These are phyloP conservation scores for Adelges cooleyi DNA, from an alignment of 1,140 invertebrate species.

Conservation along the genomic window DNA sequence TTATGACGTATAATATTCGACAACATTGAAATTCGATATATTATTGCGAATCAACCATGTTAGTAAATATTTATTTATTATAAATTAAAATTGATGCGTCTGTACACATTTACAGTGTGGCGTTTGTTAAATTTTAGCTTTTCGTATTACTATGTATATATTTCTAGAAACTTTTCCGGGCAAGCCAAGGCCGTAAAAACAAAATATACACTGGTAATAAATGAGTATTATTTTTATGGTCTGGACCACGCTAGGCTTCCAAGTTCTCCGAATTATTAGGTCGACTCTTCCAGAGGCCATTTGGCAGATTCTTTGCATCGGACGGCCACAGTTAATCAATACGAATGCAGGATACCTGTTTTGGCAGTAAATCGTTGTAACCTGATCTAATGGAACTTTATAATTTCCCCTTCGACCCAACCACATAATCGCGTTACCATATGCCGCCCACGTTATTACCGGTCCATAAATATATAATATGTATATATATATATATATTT, in stretches of 20 bases:
- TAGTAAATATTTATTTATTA: not conserved
- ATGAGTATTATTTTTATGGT: not conserved
- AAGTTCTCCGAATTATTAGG: not conserved
- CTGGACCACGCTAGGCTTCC: not conserved
- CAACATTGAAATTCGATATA: not conserved
- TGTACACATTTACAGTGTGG: not conserved
- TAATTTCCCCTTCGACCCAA: not conserved
- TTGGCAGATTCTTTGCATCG: not conserved
- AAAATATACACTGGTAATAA: not conserved
- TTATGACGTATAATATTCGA: too few species aligned
- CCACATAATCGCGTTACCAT: not conserved
- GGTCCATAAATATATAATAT: not conserved
- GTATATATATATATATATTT: not conserved
- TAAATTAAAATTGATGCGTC: not conserved
- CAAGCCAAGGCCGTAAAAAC: too few species aligned
- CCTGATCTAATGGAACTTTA: not conserved
- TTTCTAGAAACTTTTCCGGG: too few species aligned
- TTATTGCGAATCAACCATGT: not conserved
- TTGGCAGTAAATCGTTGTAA: constrained; percentile 1
- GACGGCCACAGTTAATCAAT: not conserved
- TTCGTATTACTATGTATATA: too few species aligned
- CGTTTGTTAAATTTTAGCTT: not conserved
- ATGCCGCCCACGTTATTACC: not conserved
- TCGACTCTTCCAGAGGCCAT: not conserved
- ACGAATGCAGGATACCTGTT: constrained; percentile 18